phyloP scores from a whole-genome alignment of 2,888 invertebrate genomes.

The Prenolepis imparis region DNA sequence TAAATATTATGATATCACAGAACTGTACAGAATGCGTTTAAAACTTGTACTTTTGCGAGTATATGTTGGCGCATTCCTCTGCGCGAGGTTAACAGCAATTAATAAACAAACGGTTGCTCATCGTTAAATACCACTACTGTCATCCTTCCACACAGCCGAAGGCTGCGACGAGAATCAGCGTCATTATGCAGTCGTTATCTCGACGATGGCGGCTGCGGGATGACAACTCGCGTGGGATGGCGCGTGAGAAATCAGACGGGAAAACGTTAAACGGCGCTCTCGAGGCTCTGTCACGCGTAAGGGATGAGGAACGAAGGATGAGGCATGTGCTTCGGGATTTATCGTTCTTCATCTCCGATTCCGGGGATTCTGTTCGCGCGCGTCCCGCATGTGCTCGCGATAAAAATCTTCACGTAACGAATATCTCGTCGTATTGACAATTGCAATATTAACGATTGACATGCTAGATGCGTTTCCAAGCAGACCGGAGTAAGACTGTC shows the following conservation, averaged over 20 bases:
- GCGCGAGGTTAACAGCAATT: constrained; percentile 27
- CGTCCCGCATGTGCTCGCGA: not conserved
- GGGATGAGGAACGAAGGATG: constrained; percentile 19
- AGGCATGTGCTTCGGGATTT: constrained; percentile 34
- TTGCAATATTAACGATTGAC: constrained; percentile 15
- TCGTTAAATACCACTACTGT: constrained; percentile 9
- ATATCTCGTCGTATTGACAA: constrained; percentile 11
- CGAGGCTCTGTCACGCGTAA: constrained; percentile 20
- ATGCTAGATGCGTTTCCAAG: not conserved
- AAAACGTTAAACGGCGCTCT: constrained; percentile 34
- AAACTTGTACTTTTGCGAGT: not conserved
- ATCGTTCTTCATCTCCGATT: constrained; percentile 20
- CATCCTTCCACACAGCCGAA: not conserved
- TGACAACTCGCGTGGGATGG: constrained; percentile 18
- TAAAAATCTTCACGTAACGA: not conserved
- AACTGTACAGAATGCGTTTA: not conserved
- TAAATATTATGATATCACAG: not conserved
- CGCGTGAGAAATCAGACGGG: constrained; percentile 3
- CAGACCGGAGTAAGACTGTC: not conserved
- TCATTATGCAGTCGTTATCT: constrained; percentile 39
- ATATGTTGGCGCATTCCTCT: not conserved
- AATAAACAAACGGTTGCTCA: not conserved
- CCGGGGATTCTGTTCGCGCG: constrained; percentile 14
- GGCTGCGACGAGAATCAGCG: not conserved
- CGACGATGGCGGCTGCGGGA: not conserved